Percentiles rank a stretch among this genome's conserved stretches.
phyloP scores from a whole-genome alignment of 2,888 invertebrate species.

The Phasia obesa region DNA sequence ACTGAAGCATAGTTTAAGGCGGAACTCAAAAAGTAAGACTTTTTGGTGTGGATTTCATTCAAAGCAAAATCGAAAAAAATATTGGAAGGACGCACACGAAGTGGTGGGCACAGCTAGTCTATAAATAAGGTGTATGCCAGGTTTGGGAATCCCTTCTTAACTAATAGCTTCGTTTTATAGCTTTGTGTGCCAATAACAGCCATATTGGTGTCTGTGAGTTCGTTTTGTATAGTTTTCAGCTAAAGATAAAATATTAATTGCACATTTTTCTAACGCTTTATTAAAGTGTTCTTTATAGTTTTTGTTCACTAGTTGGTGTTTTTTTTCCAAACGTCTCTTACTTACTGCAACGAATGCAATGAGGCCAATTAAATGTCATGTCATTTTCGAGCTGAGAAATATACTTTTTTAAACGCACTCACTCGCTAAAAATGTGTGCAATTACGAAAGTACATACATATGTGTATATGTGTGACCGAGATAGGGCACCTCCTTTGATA shows the following conservation, averaged over 20 bases:
- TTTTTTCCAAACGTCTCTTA: constrained; percentile 7
- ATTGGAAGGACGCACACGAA: too few species aligned
- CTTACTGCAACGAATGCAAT: constrained; percentile 56
- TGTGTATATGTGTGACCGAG: constrained; percentile 1
- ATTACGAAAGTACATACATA: too few species aligned
- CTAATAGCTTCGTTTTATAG: not conserved
- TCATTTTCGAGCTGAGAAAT: constrained; percentile 29
- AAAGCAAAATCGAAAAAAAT: too few species aligned
- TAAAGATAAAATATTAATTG: constrained; percentile 44
- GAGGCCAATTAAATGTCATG: constrained; percentile 72
- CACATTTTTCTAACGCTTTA: constrained; percentile 19
- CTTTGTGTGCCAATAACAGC: not conserved
- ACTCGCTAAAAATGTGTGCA: constrained; percentile 6
- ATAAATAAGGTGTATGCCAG: too few species aligned
- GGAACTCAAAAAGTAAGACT: too few species aligned
- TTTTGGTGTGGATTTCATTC: too few species aligned
- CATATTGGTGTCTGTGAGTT: not conserved
- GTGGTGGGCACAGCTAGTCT: too few species aligned
- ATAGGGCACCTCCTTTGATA: not conserved
- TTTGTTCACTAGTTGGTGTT: not conserved
- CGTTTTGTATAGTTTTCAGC: constrained; percentile 11
- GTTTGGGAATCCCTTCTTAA: constrained; percentile 38
- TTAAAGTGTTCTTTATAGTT: constrained; percentile 27
- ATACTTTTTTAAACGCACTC: constrained; percentile 16
- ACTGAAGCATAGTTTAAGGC: too few species aligned